Evolutionary conservation across 92 coral and sea anemone genomes (phyloP).

Genomic region (Parazoanthus darwini): DNA sequence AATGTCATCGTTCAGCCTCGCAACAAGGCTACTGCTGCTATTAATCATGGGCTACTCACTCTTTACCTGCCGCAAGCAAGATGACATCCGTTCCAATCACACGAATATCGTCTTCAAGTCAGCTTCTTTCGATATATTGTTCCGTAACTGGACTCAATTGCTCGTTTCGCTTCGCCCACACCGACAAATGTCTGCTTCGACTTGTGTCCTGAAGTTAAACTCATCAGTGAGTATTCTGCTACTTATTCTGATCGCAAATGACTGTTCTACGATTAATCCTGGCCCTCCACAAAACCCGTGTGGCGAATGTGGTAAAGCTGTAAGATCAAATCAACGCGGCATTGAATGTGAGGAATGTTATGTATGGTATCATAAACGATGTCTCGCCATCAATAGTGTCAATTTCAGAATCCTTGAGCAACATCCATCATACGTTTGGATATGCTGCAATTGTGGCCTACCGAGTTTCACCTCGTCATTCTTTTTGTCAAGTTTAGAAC

Average conservation of each 20-base stretch:
- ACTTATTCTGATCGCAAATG: conserved; percentile 9
- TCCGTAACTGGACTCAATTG: conserved; percentile 23
- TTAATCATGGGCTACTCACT: conserved; percentile 21
- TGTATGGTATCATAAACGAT: background rate
- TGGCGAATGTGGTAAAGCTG: too few species aligned
- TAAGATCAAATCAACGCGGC: background rate
- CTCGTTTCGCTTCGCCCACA: conserved; percentile 21
- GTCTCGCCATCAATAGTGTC: background rate
- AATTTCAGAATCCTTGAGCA: background rate
- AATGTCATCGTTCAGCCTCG: conserved; percentile 32
- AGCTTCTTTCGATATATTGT: conserved; percentile 19
- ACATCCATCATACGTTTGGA: background rate
- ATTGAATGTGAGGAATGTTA: background rate
- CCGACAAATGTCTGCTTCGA: conserved; percentile 26
- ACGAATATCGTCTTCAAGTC: background rate
- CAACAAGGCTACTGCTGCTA: conserved; percentile 20
- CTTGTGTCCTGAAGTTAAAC: conserved; percentile 26
- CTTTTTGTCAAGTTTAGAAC: background rate
- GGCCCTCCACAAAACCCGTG: background rate
- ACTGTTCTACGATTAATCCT: conserved; percentile 1
- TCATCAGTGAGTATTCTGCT: conserved; percentile 15
- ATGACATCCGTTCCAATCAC: conserved; percentile 18
- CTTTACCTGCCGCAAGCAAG: background rate
- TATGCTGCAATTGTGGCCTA: background rate
- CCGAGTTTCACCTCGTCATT: conserved; percentile 2